These are phyloP conservation scores for Xiphydria camelus DNA, from an alignment of 2,888 invertebrate genomes.

Conservation along the genomic window DNA sequence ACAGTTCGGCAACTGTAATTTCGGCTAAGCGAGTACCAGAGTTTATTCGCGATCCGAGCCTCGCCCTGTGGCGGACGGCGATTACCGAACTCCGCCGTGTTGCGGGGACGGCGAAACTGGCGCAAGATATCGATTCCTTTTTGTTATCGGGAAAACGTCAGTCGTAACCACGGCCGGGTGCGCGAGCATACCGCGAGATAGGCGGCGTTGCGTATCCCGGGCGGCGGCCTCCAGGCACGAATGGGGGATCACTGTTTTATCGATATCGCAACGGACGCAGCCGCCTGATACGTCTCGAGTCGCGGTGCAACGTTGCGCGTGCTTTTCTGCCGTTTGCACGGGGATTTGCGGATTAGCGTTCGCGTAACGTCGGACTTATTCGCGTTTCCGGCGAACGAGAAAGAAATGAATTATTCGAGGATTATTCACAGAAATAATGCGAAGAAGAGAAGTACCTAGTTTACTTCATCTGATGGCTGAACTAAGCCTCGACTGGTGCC, in stretches of 20 bases:
- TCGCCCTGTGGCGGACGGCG: too few species aligned
- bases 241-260: slow-evolving; percentile 51
- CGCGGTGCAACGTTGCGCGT: slow-evolving; percentile 35
- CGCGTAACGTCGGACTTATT: slow-evolving; percentile 43
- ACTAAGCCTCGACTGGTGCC: too few species aligned
- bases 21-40: too few species aligned
- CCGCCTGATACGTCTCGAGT: slow-evolving; percentile 36
- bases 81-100: not conserved
- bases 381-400: slow-evolving; percentile 29
- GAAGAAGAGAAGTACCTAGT: slow-evolving; percentile 12
- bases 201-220: slow-evolving; percentile 44
- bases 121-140: too few species aligned
- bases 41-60: too few species aligned
- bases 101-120: not conserved
- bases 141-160: too few species aligned
- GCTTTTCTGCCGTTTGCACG: slow-evolving; percentile 40
- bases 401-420: too few species aligned
- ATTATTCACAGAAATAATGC: too few species aligned
- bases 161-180: too few species aligned
- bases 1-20: too few species aligned
- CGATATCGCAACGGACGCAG: slow-evolving; percentile 46
- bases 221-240: slow-evolving; percentile 42
- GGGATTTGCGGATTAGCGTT: slow-evolving; percentile 49
- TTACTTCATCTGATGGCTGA: too few species aligned
- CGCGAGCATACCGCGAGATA: slow-evolving; percentile 15